Evolutionary conservation across 1,140 invertebrate genomes (phyloP).

Genomic region (Pseudobourletiella spinata): DNA sequence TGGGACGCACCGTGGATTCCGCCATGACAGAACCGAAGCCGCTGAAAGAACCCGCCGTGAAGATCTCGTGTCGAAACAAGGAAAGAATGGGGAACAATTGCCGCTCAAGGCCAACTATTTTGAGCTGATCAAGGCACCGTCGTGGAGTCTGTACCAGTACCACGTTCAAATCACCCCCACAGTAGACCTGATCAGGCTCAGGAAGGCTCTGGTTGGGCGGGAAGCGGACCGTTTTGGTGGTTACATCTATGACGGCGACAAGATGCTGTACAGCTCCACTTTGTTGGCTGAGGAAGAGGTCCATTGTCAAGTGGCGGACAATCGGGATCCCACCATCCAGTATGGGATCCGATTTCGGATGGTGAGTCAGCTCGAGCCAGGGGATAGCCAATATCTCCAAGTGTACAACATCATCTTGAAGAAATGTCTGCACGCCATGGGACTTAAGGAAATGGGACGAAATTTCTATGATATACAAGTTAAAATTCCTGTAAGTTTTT

Average conservation of each 20-base stretch:
- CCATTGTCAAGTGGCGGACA: not conserved
- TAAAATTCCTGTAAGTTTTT: not conserved
- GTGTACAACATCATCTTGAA: constrained; percentile 67
- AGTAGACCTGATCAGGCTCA: not conserved
- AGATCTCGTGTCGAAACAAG: not conserved
- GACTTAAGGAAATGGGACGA: constrained; percentile 48
- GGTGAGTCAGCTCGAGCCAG: constrained; percentile 8
- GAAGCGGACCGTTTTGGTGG: constrained; percentile 48
- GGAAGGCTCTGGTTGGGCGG: constrained; percentile 44
- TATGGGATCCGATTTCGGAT: constrained; percentile 9
- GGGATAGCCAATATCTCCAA: constrained; percentile 41
- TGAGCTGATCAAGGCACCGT: not conserved
- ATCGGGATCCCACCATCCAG: not conserved
- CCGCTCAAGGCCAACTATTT: not conserved
- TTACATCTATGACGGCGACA: constrained; percentile 51
- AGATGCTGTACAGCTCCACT: not conserved
- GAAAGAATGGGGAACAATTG: not conserved
- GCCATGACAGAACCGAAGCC: too few species aligned
- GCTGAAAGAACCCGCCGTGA: too few species aligned
- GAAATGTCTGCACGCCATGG: constrained; percentile 53
- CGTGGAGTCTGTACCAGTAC: not conserved
- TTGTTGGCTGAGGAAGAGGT: not conserved
- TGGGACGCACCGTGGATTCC: too few species aligned
- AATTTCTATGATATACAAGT: constrained; percentile 37
- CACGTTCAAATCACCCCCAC: not conserved